Base-by-base conservation (phyloP, 2,113 vertebrate genomes). In the Podiceps cristatus region DNA sequence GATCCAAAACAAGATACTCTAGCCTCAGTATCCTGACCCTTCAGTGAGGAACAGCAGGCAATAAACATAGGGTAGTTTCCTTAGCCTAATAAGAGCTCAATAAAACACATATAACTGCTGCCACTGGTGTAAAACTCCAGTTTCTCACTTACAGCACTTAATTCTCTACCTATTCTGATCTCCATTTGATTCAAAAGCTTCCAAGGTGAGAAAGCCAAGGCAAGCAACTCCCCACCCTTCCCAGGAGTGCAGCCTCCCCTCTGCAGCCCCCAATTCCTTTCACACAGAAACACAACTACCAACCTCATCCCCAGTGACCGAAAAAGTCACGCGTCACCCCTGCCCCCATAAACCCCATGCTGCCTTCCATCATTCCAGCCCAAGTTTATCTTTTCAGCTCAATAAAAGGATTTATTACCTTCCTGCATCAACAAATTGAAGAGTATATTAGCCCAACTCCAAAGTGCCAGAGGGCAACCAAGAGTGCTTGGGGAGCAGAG, bases 171-270 rank as follows among this genome's bases (percentile, higher is more conserved):
- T 63, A 17, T 67, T 79, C 33, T 35, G n/a, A 71, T 49, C 53
- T 60, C 60, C 3, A 4, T 22, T 86, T 75, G 11, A 88, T 68
- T 88, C 66, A 68, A 82, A 93, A 86, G 27, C 28, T 90, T 84
- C 37, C 8, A 47, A 80, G 28, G 16, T 2, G 6, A 90, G 35
- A 82, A 78, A 71, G 55, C 8, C 23, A 53, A 76, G 31, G 35
- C 64, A 75, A 50, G 35, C 11, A 83, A 52, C 11, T 58, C 14
- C 14, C 8, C 5, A 3, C 58, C 11, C 58, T 67, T 77, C 42
- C 13, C 31, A 18, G 2, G 0, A 53, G 2, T 3, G 5, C 4
- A 25, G 40, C 11, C 67, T 52, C 29, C 11, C 45, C 25, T n/a
- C 40, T 37, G 66, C 31, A 75, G 58, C 4, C 50, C 44, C 20